Conservation (phyloP, 1,140 invertebrate genomes). For the Antheraea pernyi region DNA sequence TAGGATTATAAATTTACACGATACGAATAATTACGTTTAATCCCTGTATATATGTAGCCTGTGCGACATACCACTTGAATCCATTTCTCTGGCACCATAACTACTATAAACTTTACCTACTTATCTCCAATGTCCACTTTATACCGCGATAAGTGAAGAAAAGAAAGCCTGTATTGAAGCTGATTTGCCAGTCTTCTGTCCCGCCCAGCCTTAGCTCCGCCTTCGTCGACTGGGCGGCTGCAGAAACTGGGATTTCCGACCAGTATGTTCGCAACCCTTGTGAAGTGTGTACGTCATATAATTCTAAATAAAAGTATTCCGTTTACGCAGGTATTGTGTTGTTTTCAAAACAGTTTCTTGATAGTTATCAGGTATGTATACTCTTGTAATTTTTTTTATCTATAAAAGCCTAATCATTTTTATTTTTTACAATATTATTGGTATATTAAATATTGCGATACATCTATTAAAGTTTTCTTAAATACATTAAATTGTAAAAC, state of each 20-base stretch:
- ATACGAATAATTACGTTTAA: too few relatives aligned
- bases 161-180: constrained; percentile 52
- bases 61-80: not conserved
- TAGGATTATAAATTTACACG: too few relatives aligned
- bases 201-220: constrained; percentile 64
- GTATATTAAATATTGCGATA: too few relatives aligned
- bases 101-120: constrained; percentile 33
- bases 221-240: constrained; percentile 52
- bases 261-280: not conserved
- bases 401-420: too few relatives aligned
- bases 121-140: constrained; percentile 53
- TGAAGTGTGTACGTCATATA: not conserved
- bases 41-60: not conserved
- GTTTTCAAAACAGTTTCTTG: not conserved
- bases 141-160: constrained; percentile 50
- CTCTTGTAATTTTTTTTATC: not conserved
- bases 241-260: not conserved
- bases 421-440: not conserved
- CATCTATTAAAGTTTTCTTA: too few relatives aligned
- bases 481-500: too few relatives aligned
- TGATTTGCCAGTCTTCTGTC: constrained; percentile 50
- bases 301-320: not conserved
- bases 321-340: not conserved
- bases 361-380: not conserved
- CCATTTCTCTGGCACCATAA: not conserved